Base-by-base conservation (phyloP, 2,888 invertebrate genomes). In the Linyphia triangularis region DNA sequence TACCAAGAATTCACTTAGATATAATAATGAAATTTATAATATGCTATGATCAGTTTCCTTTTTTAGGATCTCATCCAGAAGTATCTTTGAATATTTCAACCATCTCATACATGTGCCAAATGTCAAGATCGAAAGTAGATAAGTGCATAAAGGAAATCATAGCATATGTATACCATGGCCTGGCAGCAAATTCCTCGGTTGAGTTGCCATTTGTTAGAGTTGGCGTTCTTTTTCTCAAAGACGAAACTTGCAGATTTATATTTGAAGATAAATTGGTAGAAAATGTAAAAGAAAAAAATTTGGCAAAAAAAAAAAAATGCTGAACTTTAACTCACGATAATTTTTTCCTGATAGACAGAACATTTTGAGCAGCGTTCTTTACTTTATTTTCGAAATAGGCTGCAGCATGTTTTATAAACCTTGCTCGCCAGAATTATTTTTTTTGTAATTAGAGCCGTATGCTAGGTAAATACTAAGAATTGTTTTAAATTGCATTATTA, bases 61-160 rank as follows among this genome's bases (percentile, higher is more conserved):
- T 69, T 59, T 10, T 61, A 85, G 84, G 61, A 37, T 22, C 16
- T 19, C 33, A 33, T n/a, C 75, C 75, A 22, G 57, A 69, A 24
- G 19, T 77, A 0, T 24, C 59, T 3, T 13, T 85, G 6, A 85
- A 85, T 59, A 26, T 57, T 2, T 69, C 77, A 4, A 13, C 61
- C 9, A 43, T 85, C 0, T 19, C 85, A 0, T 22, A 10, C 10
- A 13, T 59, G 26, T 61, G 43, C 10, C 26, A 28, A 22, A 67
- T 16, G 4, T 5, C 59, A 19, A 85, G 85, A 22, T 69, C 26
- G 24, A 10, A 69, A 57, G 77, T 69, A 10, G 51, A 69, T 40
- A 16, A 13, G 2, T 77, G 51, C 19, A 33, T 77, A 10, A 69
- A 63, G 69, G 85, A 85, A 70, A 28, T 85, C 4, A n/a, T 40